Conservation (phyloP, 2,797 vertebrate species). For the Lateolabrax maculatus region DNA sequence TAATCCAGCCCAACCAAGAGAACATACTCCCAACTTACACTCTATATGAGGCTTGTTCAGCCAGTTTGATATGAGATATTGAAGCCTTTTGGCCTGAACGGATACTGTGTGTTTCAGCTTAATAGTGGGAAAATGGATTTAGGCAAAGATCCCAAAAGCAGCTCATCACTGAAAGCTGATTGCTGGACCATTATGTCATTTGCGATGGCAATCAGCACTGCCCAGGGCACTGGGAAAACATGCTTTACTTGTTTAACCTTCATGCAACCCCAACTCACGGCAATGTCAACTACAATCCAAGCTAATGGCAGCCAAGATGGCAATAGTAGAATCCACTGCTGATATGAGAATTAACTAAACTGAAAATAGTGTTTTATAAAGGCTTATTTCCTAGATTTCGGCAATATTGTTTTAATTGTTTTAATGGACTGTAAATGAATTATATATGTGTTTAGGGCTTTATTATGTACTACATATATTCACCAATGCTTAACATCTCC, state of each 20-base stretch:
- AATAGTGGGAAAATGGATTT: constrained; percentile 51
- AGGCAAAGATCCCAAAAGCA: constrained; percentile 39
- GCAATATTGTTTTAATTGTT: neutral
- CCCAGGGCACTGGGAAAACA: constrained; percentile 23
- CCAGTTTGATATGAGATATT: constrained; percentile 17
- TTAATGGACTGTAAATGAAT: neutral
- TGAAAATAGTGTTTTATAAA: neutral
- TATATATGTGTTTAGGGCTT: neutral
- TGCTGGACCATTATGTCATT: constrained; percentile 59
- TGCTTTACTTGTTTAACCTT: constrained; percentile 46
- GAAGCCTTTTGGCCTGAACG: constrained; percentile 40
- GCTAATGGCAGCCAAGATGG: constrained; percentile 22
- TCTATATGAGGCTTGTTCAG: neutral
- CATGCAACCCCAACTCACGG: constrained; percentile 8
- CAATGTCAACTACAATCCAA: constrained; percentile 23
- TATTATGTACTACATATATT: neutral
- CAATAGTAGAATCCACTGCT: constrained; percentile 30
- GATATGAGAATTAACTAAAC: neutral
- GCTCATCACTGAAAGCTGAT: constrained; percentile 53
- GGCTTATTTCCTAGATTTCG: neutral
- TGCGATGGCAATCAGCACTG: constrained; percentile 48
- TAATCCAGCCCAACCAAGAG: constrained; percentile 5
- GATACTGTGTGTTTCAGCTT: constrained; percentile 17
- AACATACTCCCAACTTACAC: constrained; percentile 1
- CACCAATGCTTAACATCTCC: neutral